These are phyloP conservation scores for Nycticryphes semicollaris DNA, from an alignment of 2,113 vertebrate species.

Conservation along the genomic window DNA sequence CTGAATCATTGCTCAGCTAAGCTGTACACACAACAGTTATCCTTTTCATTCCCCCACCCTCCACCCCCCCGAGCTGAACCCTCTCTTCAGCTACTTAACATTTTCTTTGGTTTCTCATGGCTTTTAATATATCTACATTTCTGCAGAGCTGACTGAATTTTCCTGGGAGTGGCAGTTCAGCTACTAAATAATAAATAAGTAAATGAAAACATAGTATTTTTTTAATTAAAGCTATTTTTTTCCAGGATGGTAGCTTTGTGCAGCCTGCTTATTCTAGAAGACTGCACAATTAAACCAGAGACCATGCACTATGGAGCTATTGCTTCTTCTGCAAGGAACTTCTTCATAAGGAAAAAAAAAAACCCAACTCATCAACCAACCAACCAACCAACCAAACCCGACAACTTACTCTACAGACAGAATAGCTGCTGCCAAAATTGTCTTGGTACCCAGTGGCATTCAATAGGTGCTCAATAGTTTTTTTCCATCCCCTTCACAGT, in stretches of 20 bases:
- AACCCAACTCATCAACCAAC: too few species aligned
- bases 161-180: background rate
- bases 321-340: background rate
- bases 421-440: background rate
- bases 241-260: accelerated
- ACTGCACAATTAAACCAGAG: background rate
- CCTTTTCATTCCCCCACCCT: background rate
- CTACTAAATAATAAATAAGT: background rate
- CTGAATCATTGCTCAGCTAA: background rate
- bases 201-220: background rate
- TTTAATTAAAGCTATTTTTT: background rate
- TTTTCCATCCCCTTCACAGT: background rate
- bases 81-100: background rate
- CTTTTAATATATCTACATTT: background rate
- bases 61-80: background rate
- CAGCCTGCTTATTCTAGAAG: background rate
- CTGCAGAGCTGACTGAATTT: background rate
- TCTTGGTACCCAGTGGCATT: background rate
- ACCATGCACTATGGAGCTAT: background rate
- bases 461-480: background rate
- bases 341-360: background rate
- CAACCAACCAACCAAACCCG: background rate
- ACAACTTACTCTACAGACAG: background rate
- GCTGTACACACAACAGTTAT: background rate
- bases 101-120: conserved; percentile 1